Evolutionary conservation across 2,113 vertebrate genomes (phyloP).

Genomic region (Pseudorasbora parva): DNA sequence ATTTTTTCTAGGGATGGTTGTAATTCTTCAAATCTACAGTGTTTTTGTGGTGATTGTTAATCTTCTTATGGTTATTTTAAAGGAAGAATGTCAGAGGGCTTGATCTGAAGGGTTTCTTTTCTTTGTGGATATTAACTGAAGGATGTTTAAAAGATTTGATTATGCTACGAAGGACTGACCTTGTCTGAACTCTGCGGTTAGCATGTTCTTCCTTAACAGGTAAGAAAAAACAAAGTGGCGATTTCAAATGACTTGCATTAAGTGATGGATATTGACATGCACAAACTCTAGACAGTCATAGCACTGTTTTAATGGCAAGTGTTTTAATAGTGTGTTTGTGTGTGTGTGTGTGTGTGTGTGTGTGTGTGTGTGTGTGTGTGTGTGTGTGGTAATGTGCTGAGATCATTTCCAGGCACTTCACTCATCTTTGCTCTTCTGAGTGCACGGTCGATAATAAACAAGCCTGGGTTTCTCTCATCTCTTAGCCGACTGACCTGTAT

Average conservation of each 20-base stretch:
- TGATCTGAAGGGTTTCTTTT: not conserved
- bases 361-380: not conserved
- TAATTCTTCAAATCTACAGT: not conserved
- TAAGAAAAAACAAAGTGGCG: not conserved
- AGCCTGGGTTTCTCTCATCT: conserved; percentile 3
- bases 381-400: not conserved
- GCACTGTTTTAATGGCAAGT: not conserved
- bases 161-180: not conserved
- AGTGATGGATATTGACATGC: conserved; percentile 8
- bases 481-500: conserved; percentile 29
- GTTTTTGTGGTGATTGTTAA: too few relatives aligned
- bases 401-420: conserved; percentile 41
- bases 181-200: not conserved
- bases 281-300: not conserved
- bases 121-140: not conserved
- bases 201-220: not conserved
- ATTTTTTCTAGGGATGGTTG: not conserved
- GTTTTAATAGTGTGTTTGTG: conserved; percentile 3
- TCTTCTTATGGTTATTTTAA: not conserved
- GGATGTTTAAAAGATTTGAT: not conserved
- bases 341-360: not conserved
- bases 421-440: conserved; percentile 30
- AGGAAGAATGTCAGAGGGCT: not conserved
- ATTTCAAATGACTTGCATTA: not conserved
- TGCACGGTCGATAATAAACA: not conserved